Percentiles rank a stretch among this genome's conserved stretches.
These are phyloP conservation scores for Ectobius pallidus DNA, from an alignment of 2,888 invertebrate genomes.

Conservation along the genomic window DNA sequence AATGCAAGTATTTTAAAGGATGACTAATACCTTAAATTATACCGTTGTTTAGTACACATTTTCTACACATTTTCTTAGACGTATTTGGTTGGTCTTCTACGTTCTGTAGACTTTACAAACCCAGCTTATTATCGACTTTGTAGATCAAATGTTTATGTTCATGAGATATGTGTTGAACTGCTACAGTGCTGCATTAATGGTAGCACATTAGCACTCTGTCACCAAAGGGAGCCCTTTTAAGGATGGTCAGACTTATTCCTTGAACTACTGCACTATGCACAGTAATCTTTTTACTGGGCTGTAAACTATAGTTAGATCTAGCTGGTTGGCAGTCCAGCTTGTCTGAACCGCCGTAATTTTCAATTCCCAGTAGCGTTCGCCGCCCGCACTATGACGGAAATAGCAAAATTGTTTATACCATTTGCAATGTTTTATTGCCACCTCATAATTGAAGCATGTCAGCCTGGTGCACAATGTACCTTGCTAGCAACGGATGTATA, in stretches of 20 bases:
- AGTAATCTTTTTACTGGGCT: not conserved
- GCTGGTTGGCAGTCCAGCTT: not conserved
- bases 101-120: no score
- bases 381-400: constrained; percentile 13
- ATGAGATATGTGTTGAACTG: no score
- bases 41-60: no score
- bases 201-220: no score
- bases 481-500: constrained; percentile 18
- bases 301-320: not conserved
- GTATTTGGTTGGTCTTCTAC: no score
- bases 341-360: constrained; percentile 14
- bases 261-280: not conserved
- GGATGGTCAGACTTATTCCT: not conserved
- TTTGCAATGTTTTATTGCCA: constrained; percentile 28
- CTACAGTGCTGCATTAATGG: no score
- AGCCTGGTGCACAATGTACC: constrained; percentile 13
- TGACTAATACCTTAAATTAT: no score
- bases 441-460: constrained; percentile 32
- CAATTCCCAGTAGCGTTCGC: constrained; percentile 5
- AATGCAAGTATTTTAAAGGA: no score
- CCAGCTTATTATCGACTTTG: no score
- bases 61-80: no score
- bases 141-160: no score
- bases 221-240: not conserved
- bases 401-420: constrained; percentile 23